A percentile compares a stretch with the other conserved stretches of the same genome.
These are phyloP conservation scores for Paedocypris sp. DNA, from an alignment of 2,113 vertebrate species.

Conservation along the genomic window DNA sequence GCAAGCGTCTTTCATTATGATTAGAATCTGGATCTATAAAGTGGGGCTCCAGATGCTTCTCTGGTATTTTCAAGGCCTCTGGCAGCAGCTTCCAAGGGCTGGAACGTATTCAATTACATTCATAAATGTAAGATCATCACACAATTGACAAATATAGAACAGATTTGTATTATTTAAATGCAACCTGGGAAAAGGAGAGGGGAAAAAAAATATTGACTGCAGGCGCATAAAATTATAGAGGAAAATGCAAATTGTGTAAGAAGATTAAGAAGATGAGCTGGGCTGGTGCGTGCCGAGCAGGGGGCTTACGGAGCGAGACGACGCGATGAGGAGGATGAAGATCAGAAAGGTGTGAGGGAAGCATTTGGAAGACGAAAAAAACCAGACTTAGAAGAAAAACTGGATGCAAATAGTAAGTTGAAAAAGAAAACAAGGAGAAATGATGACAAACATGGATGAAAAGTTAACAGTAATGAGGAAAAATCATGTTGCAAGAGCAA, in stretches of 20 bases:
- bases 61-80: slow-evolving; percentile 46
- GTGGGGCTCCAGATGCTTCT: slow-evolving; percentile 57
- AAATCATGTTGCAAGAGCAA: neutral
- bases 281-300: slow-evolving; percentile 32
- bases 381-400: neutral
- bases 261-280: slow-evolving; percentile 58
- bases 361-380: neutral
- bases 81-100: slow-evolving; percentile 58
- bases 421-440: neutral
- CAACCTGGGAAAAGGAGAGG: slow-evolving; percentile 50
- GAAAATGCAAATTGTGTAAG: slow-evolving; percentile 60
- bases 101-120: slow-evolving; percentile 62
- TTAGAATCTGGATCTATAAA: slow-evolving; percentile 43
- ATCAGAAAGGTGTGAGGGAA: slow-evolving; percentile 4
- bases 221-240: slow-evolving; percentile 46
- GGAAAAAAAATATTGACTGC: slow-evolving; percentile 25
- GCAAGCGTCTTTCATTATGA: slow-evolving; percentile 13
- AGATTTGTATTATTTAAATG: slow-evolving; percentile 67
- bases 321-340: neutral
- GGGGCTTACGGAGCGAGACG: slow-evolving; percentile 23
- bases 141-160: slow-evolving; percentile 60
- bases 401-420: neutral
- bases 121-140: slow-evolving; percentile 57
- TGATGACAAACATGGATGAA: neutral
- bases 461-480: neutral